Evolutionary conservation across 2,888 invertebrate genomes (phyloP).

Genomic region (Suillia variegata): DNA sequence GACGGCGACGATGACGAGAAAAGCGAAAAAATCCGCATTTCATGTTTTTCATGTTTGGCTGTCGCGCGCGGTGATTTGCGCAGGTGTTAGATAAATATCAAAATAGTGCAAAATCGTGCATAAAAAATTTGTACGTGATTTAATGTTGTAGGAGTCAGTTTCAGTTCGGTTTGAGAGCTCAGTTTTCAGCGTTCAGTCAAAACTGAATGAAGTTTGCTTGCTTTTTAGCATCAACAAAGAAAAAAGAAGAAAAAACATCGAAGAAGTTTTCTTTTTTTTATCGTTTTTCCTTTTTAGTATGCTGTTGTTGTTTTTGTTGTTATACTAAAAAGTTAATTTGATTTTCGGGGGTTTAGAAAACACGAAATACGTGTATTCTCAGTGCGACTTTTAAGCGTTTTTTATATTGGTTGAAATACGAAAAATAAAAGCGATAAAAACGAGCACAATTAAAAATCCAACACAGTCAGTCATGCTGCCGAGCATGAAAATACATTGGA

Average conservation of each 20-base stretch:
- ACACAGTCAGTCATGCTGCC: background rate
- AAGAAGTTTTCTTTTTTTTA: background rate
- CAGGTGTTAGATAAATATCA: constrained; percentile 57
- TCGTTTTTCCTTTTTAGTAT: background rate
- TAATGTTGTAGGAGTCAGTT: constrained; percentile 57
- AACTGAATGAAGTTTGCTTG: constrained; percentile 7
- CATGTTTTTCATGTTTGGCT: background rate
- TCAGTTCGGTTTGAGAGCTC: no score
- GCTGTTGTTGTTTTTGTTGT: no score
- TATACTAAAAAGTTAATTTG: background rate
- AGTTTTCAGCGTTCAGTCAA: no score
- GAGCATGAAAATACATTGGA: no score
- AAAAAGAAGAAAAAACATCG: background rate
- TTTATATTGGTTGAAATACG: background rate
- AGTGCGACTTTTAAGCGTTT: no score
- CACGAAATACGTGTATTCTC: background rate
- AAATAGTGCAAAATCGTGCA: constrained; percentile 60
- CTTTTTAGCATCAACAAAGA: constrained; percentile 18
- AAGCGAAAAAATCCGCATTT: background rate
- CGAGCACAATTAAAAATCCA: background rate
- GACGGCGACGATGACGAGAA: background rate
- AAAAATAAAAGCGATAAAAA: background rate
- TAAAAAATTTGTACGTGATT: constrained; percentile 59
- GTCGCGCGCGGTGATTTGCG: constrained; percentile 34
- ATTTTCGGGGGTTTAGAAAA: background rate